These are phyloP conservation scores for Prietella phreatophila DNA, from an alignment of 2,113 vertebrate genomes.

Conservation along the genomic window DNA sequence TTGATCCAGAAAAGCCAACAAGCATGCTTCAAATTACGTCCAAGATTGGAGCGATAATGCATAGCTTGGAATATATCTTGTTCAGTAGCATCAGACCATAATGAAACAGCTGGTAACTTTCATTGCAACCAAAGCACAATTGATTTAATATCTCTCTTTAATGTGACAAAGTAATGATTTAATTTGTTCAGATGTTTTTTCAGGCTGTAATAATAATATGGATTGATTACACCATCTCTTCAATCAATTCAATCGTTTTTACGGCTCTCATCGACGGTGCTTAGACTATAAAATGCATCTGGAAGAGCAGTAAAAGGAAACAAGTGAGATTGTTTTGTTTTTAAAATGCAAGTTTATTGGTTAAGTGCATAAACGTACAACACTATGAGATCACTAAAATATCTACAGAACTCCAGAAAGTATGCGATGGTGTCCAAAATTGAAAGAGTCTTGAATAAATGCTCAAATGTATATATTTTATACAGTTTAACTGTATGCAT, in stretches of 20 bases:
- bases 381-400: neutral
- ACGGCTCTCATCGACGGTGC: neutral
- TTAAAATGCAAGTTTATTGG: conserved; percentile 49
- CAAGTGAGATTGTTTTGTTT: neutral
- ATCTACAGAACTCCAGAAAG: conserved; percentile 17
- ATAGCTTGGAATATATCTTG: conserved; percentile 38
- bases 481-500: conserved; percentile 66
- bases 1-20: conserved; percentile 19
- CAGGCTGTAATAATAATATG: neutral
- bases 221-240: neutral
- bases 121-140: neutral
- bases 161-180: neutral
- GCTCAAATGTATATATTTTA: neutral
- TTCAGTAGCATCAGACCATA: neutral
- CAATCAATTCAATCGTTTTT: neutral
- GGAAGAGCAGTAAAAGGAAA: neutral
- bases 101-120: conserved; percentile 47
- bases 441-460: conserved; percentile 3
- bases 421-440: neutral
- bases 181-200: neutral
- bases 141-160: neutral
- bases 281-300: neutral
- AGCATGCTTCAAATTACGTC: conserved; percentile 23
- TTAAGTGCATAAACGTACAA: conserved; percentile 6
- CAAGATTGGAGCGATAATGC: conserved; percentile 38